Evolutionary conservation across 2,888 invertebrate species (phyloP), one percentile per base, ranked within the genome.

Genomic region (Drosophila buzzatii): DNA sequence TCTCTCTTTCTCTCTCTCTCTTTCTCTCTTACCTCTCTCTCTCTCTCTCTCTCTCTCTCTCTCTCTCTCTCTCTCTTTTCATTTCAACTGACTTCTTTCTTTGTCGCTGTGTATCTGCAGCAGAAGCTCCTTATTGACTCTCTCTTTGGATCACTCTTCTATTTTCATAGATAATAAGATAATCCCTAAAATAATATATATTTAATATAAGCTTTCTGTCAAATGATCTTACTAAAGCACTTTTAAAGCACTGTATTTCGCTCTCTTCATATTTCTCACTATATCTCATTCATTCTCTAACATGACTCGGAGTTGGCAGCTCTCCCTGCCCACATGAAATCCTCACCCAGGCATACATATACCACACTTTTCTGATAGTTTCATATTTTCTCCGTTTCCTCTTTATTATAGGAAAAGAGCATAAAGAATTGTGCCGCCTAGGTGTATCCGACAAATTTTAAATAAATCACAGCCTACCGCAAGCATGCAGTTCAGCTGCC

Each of bases 391-490:
- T 1, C 10, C 47, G 27, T 16, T 8, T 31, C 10, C 16, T 1
- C 51, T 51, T 39, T 16, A 44, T 42, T 33, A 10, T 5, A 42
- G 12, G 16, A 39, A 52, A 52, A n/a, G 18, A 44, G 44, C 27
- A 20, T 16, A 63, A 59, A 12, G 27, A 20, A 16, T 23, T 33
- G 18, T 42, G 61, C 51, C 64, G 44, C 44, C 56, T 55, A 39
- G 57, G 63, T 45, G 16, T 51, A 62, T 41, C 18, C 44, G 14
- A 58, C 49, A 76, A 76, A 62, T 65, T 70, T 58, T 31, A 58
- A 70, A 70, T 65, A 65, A 76, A 62, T 76, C 70, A 57, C 20
- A 58, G 65, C 51, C 41, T 42, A 52, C 33, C 33, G 33, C 65
- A 41, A 39, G 58, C 53, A 52, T 57, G 45, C 60, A 53, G 20